Conservation (phyloP, 1,140 invertebrate genomes). For the Drosophila pruinosa region DNA sequence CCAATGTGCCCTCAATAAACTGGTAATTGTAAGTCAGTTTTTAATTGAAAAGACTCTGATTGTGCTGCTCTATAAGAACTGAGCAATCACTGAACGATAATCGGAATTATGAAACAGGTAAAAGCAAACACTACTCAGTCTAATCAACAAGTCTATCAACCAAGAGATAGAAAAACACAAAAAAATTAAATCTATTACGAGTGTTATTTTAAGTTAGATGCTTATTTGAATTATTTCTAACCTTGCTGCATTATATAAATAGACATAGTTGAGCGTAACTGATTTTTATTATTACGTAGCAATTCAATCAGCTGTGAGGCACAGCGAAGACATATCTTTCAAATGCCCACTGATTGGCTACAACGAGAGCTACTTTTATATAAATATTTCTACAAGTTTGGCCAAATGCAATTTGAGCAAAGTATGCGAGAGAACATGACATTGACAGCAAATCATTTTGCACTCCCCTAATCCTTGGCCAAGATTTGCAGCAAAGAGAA, state of each 20-base stretch:
- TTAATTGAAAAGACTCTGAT: not conserved
- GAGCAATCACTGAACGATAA: too few relatives aligned
- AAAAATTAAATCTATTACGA: too few relatives aligned
- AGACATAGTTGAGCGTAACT: too few relatives aligned
- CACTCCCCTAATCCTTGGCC: slow-evolving; percentile 17
- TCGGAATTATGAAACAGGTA: too few relatives aligned
- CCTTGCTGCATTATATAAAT: too few relatives aligned
- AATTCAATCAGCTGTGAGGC: too few relatives aligned
- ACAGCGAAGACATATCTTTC: not conserved
- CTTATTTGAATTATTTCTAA: too few relatives aligned
- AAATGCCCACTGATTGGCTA: not conserved
- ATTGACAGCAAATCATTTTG: slow-evolving; percentile 36
- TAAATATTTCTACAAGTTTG: not conserved
- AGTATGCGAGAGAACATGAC: slow-evolving; percentile 22
- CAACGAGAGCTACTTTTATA: not conserved
- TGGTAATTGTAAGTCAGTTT: slow-evolving; percentile 3
- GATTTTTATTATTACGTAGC: too few relatives aligned
- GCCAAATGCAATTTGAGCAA: slow-evolving; percentile 21
- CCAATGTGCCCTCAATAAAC: not conserved
- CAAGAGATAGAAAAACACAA: too few relatives aligned
- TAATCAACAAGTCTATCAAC: too few relatives aligned
- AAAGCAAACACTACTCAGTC: too few relatives aligned
- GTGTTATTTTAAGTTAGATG: too few relatives aligned
- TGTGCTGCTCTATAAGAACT: not conserved
- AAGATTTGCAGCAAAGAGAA: slow-evolving; percentile 12